phyloP scores from a whole-genome alignment of 2,888 invertebrate species.

The Drepana falcataria region DNA sequence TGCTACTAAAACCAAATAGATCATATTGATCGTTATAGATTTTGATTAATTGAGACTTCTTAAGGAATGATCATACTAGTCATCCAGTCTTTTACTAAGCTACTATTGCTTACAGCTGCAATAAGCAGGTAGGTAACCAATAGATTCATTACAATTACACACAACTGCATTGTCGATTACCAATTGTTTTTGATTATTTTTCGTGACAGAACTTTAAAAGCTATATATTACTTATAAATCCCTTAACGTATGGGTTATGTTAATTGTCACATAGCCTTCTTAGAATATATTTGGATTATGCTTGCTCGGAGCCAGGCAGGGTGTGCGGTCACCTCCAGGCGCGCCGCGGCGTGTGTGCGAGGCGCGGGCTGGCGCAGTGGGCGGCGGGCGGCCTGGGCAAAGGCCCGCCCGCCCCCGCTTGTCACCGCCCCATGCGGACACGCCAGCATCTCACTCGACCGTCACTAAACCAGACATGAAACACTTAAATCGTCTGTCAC shows the following conservation, averaged over 20 bases:
- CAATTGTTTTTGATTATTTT: no score
- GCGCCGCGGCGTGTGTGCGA: neutral
- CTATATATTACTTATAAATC: no score
- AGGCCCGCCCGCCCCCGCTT: conserved; percentile 19
- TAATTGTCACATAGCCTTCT: no score
- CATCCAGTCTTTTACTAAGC: conserved; percentile 3
- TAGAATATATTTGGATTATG: neutral
- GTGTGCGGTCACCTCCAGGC: neutral
- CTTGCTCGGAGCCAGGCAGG: neutral
- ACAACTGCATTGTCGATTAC: no score
- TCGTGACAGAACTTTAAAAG: no score
- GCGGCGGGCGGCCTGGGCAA: conserved; percentile 7
- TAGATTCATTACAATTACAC: no score
- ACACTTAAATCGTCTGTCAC: no score
- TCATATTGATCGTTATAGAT: no score
- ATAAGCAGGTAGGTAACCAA: no score
- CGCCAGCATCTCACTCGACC: conserved; percentile 64
- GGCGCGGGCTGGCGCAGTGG: neutral
- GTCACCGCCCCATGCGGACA: conserved; percentile 55
- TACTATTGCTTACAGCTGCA: neutral
- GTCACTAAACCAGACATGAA: conserved; percentile 35
- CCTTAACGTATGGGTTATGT: no score
- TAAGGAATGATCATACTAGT: conserved; percentile 1
- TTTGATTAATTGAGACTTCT: neutral
- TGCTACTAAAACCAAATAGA: no score